A percentile compares a stretch with the other conserved stretches of the same genome.
phyloP scores from a whole-genome alignment of 2,888 invertebrate species.

The Aleiodes testaceus region DNA sequence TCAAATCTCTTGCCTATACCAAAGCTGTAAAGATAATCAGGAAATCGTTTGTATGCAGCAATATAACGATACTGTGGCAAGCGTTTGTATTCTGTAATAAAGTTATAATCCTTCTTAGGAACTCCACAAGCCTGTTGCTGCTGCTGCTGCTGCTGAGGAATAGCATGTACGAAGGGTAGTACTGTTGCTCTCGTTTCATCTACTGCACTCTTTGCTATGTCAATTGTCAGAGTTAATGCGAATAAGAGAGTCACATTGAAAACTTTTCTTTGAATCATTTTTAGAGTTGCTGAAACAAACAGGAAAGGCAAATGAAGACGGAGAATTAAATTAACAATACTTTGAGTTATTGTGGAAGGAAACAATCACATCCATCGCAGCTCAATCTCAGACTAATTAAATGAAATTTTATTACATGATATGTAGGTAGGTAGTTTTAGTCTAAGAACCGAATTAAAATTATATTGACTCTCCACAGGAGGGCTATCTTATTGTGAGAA shows the following conservation, averaged over 20 bases:
- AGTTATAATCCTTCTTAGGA: constrained; percentile 68
- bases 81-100: constrained; percentile 79
- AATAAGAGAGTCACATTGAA: constrained; percentile 28
- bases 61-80: constrained; percentile 76
- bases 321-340: not conserved
- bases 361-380: not conserved
- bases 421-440: no score
- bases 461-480: not conserved
- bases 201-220: constrained; percentile 3
- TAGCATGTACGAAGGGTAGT: constrained; percentile 11
- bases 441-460: not conserved
- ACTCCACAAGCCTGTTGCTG: constrained; percentile 15
- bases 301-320: no score
- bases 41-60: constrained; percentile 78
- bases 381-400: not conserved
- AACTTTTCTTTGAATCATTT: constrained; percentile 34
- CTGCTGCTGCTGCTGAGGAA: not conserved
- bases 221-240: constrained; percentile 7
- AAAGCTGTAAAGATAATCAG: constrained; percentile 71
- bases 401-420: not conserved
- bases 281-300: not conserved
- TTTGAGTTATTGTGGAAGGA: not conserved
- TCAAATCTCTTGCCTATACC: constrained; percentile 73
- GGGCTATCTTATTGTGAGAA: not conserved
- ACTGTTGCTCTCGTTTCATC: constrained; percentile 15